Conservation (phyloP, 30 jellyfish, hydroid and myxozoan genomes). For the Aurelia sp. region DNA sequence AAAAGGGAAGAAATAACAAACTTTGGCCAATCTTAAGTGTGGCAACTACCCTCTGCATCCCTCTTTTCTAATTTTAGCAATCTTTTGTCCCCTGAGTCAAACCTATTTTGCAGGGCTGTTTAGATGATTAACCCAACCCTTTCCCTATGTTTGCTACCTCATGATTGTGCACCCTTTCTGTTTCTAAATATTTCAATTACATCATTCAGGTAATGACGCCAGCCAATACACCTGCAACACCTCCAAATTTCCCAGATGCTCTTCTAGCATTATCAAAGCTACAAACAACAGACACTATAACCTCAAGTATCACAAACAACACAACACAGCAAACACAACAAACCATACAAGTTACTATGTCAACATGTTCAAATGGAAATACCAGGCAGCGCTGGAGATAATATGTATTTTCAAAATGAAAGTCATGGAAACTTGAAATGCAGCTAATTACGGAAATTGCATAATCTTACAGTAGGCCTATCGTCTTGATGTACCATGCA, state of each 20-base stretch:
- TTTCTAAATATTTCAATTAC: too few relatives aligned
- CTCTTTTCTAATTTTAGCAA: too few relatives aligned
- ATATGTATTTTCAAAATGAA: not conserved
- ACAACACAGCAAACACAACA: constrained; percentile 50
- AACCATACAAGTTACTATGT: constrained; percentile 61
- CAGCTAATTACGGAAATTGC: constrained; percentile 23
- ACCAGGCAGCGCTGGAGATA: constrained; percentile 70
- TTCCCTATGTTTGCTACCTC: too few relatives aligned
- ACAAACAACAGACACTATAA: constrained; percentile 83
- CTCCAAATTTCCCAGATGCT: constrained; percentile 99
- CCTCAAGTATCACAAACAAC: constrained; percentile 38
- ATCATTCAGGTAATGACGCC: constrained; percentile 91
- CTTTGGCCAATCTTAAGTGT: too few relatives aligned
- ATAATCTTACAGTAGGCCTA: constrained; percentile 20
- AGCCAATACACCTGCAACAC: constrained; percentile 98
- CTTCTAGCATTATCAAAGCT: constrained; percentile 93
- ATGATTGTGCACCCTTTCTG: too few relatives aligned
- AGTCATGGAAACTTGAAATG: not conserved
- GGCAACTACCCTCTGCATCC: too few relatives aligned
- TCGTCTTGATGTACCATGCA: constrained; percentile 39
- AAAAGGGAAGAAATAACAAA: too few relatives aligned
- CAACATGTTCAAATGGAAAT: constrained; percentile 48
- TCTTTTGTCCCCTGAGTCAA: too few relatives aligned
- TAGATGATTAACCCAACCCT: too few relatives aligned
- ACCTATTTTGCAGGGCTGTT: too few relatives aligned